Evolutionary conservation across 2,888 invertebrate species (phyloP).

Genomic region (Cabera pusaria): DNA sequence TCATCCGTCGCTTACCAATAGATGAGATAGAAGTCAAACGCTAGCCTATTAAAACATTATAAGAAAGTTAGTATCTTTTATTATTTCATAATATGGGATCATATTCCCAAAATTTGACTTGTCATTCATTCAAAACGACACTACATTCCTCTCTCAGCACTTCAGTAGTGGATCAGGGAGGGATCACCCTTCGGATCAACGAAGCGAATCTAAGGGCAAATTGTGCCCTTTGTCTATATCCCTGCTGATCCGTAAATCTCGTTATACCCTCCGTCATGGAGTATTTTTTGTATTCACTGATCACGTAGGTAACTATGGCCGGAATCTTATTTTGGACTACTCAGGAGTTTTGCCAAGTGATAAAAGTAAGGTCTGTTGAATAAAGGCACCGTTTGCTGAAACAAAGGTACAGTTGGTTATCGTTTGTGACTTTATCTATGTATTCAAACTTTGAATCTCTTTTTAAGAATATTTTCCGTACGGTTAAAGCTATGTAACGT

Average conservation of each 20-base stretch:
- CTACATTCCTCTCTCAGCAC: slow-evolving; percentile 16
- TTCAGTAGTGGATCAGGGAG: slow-evolving; percentile 42
- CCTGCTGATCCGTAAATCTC: slow-evolving; percentile 56
- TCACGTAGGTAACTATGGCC: slow-evolving; percentile 27
- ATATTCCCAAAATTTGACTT: too few relatives aligned
- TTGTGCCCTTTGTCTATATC: slow-evolving; percentile 64
- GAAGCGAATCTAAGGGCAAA: slow-evolving; percentile 59
- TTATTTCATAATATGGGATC: too few relatives aligned
- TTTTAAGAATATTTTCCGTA: too few relatives aligned
- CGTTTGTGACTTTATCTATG: too few relatives aligned
- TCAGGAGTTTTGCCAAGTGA: slow-evolving; percentile 4
- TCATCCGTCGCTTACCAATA: slow-evolving; percentile 9
- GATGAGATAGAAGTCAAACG: too few relatives aligned
- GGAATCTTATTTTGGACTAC: slow-evolving; percentile 8
- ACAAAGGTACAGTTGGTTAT: too few relatives aligned
- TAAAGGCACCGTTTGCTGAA: too few relatives aligned
- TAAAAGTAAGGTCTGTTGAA: too few relatives aligned
- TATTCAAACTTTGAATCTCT: too few relatives aligned
- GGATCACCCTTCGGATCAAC: slow-evolving; percentile 52
- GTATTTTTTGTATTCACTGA: slow-evolving; percentile 55
- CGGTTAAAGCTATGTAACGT: too few relatives aligned
- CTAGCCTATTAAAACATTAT: too few relatives aligned
- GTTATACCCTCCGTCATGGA: slow-evolving; percentile 48
- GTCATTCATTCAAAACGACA: slow-evolving; percentile 7
- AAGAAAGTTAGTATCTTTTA: too few relatives aligned